Evolutionary conservation across 2,797 vertebrate species (phyloP).

Genomic region (Rhincodon typus): DNA sequence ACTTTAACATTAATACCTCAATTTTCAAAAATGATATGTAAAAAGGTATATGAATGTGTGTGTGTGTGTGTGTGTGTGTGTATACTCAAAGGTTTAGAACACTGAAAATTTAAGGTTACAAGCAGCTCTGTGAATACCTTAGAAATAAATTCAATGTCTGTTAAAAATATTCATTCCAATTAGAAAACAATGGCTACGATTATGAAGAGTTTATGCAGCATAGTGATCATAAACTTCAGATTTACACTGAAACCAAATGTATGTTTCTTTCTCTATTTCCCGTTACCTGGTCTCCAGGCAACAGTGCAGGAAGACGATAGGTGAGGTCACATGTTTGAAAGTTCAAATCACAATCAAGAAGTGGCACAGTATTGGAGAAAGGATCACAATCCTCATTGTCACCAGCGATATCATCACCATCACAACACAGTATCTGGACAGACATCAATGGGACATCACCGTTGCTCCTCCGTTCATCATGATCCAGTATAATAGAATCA

Average conservation of each 20-base stretch:
- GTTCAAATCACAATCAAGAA: neutral
- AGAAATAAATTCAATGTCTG: neutral
- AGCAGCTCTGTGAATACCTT: neutral
- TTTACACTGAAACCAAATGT: neutral
- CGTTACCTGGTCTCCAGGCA: neutral
- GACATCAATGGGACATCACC: neutral
- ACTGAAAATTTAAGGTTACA: neutral
- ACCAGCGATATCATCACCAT: neutral
- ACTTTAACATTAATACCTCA: neutral
- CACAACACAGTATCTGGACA: neutral
- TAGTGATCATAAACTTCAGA: too few relatives aligned
- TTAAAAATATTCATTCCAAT: neutral
- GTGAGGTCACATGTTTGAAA: neutral
- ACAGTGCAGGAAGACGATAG: neutral
- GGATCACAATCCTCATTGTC: neutral
- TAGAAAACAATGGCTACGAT: neutral
- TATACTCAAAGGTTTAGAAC: neutral
- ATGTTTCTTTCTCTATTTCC: neutral
- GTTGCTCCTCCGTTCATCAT: neutral
- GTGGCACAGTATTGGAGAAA: neutral
- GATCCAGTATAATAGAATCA: neutral
- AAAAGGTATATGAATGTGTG: neutral
- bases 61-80: too few relatives aligned
- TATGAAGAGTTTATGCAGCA: neutral
- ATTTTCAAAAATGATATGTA: neutral